These are phyloP conservation scores for Loxodonta africana DNA, from an alignment of 2,113 vertebrate species.

Conservation along the genomic window DNA sequence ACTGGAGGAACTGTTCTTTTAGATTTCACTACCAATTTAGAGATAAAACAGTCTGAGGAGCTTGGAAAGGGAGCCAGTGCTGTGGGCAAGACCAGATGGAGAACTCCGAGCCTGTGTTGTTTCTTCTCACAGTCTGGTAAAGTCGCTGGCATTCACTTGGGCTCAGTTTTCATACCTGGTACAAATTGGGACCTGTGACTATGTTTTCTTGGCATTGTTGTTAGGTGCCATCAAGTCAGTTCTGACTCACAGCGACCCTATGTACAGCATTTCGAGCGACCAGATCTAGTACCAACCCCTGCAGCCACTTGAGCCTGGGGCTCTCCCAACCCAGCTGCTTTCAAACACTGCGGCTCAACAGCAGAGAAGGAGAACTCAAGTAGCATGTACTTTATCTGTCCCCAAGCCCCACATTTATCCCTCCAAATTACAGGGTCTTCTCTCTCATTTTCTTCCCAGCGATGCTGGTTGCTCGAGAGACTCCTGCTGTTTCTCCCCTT, in stretches of 20 bases:
- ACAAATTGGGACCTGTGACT: background rate
- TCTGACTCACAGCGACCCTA: background rate
- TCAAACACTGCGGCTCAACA: background rate
- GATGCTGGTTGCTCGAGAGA: background rate
- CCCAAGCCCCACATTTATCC: conserved; percentile 4
- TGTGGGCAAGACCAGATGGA: background rate
- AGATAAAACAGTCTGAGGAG: background rate
- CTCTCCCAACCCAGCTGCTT: background rate
- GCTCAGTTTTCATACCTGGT: background rate
- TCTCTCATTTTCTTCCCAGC: conserved; percentile 52
- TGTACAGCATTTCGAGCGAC: background rate
- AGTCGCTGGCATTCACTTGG: background rate
- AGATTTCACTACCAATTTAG: background rate
- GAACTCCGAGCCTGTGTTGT: background rate
- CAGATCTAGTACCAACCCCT: background rate
- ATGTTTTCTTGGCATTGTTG: background rate
- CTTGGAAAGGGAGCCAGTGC: background rate
- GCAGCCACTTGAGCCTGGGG: background rate
- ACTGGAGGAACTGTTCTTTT: background rate
- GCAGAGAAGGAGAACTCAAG: background rate
- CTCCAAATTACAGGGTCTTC: background rate
- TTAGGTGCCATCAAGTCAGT: background rate
- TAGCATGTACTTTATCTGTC: background rate
- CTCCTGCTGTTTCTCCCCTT: background rate
- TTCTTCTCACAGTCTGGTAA: background rate